phyloP scores from a whole-genome alignment of 2,113 vertebrate genomes.

The Epinephelus moara region DNA sequence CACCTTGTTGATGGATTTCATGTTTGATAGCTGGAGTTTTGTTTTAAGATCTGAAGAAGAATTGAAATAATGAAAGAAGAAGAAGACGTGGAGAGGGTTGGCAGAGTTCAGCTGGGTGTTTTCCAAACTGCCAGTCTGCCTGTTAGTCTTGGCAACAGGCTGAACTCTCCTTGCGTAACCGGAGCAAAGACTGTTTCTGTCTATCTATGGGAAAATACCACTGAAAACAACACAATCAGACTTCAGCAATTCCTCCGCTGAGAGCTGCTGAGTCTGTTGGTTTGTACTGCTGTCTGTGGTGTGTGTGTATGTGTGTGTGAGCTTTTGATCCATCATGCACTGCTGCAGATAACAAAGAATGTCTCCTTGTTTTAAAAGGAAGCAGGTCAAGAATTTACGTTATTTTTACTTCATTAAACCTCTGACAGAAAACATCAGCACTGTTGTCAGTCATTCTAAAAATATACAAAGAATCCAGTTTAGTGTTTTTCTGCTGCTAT shows the following conservation, averaged over 20 bases:
- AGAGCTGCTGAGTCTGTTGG: neutral
- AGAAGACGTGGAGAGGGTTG: slow-evolving; percentile 1
- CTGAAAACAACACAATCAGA: neutral
- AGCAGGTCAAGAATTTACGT: neutral
- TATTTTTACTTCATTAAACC: neutral
- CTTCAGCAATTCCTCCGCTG: neutral
- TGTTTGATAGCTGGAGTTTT: slow-evolving; percentile 1
- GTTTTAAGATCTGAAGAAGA: neutral
- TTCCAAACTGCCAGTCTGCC: slow-evolving; percentile 57
- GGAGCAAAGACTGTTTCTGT: slow-evolving; percentile 17
- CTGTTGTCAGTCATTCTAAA: neutral
- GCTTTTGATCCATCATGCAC: neutral
- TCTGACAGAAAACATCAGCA: neutral
- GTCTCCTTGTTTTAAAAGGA: neutral
- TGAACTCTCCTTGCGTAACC: slow-evolving; percentile 46
- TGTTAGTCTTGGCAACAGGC: slow-evolving; percentile 55
- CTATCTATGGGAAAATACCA: slow-evolving; percentile 45
- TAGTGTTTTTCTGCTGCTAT: neutral
- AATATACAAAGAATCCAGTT: neutral
- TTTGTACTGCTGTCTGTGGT: neutral
- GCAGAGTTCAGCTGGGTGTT: slow-evolving; percentile 38
- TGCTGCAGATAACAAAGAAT: neutral
- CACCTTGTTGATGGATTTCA: neutral
- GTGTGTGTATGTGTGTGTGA: neutral
- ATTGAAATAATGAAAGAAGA: neutral